These are phyloP conservation scores for Dynastes tityus DNA, from an alignment of 2,888 invertebrate species.

Conservation along the genomic window DNA sequence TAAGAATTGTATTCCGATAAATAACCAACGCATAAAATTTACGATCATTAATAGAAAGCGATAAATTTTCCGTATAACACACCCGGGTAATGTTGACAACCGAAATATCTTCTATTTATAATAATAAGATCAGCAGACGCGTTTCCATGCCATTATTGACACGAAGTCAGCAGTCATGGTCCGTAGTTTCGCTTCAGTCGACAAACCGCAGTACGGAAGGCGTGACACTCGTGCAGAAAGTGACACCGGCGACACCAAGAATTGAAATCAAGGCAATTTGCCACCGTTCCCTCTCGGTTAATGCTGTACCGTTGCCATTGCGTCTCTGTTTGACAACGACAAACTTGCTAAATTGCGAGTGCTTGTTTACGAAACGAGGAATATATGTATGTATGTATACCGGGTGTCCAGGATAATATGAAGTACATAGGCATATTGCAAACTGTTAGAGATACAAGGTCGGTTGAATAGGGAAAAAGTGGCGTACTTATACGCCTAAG, in stretches of 20 bases:
- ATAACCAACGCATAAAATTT: too few relatives aligned
- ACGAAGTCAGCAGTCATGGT: slow-evolving; percentile 55
- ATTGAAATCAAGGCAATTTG: slow-evolving; percentile 58
- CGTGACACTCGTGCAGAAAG: slow-evolving; percentile 55
- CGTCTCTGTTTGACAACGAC: slow-evolving; percentile 48
- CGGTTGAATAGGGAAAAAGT: too few relatives aligned
- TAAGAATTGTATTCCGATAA: neutral
- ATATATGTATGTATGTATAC: neutral
- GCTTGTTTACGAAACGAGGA: slow-evolving; percentile 25
- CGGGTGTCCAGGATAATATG: too few relatives aligned
- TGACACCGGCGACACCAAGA: slow-evolving; percentile 56
- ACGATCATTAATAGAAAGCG: too few relatives aligned
- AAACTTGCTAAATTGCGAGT: slow-evolving; percentile 6
- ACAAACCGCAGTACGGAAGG: slow-evolving; percentile 57
- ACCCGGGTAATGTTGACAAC: slow-evolving; percentile 1
- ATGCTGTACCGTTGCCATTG: slow-evolving; percentile 13
- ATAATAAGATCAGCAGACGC: slow-evolving; percentile 40
- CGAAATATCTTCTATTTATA: slow-evolving; percentile 35
- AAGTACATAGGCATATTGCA: too few relatives aligned
- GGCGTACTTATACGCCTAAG: too few relatives aligned
- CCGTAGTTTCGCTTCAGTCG: slow-evolving; percentile 57
- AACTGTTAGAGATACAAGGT: too few relatives aligned
- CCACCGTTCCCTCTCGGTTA: slow-evolving; percentile 7
- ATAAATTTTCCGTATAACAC: too few relatives aligned
- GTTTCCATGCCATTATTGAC: slow-evolving; percentile 55